Conservation (phyloP, 2,797 vertebrate genomes). For the Myripristis murdjan region DNA sequence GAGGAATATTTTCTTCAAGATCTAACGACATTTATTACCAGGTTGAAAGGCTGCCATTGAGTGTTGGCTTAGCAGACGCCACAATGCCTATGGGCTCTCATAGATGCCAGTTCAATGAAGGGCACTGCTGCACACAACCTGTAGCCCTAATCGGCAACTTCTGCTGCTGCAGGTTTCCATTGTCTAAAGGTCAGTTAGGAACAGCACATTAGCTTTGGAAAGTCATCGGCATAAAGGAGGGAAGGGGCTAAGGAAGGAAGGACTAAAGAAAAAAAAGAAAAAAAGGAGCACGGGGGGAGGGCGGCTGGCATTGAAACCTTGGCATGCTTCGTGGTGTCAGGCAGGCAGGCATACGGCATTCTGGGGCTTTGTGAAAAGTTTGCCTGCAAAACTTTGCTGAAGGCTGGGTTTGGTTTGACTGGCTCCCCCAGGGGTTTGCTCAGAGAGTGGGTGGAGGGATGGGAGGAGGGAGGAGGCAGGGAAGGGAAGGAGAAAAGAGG, state of each 20-base stretch:
- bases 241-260: slow-evolving; percentile 64
- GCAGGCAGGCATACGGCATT: slow-evolving; percentile 56
- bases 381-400: slow-evolving; percentile 75
- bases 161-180: slow-evolving; percentile 69
- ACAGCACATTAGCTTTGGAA: slow-evolving; percentile 61
- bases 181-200: slow-evolving; percentile 80
- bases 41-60: slow-evolving; percentile 43
- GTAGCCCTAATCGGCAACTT: slow-evolving; percentile 73
- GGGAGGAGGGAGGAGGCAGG: slow-evolving; percentile 20
- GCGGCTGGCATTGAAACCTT: slow-evolving; percentile 64
- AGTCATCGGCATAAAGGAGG: slow-evolving; percentile 63
- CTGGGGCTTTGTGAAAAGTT: slow-evolving; percentile 78
- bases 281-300: slow-evolving; percentile 53
- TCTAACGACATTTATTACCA: slow-evolving; percentile 43
- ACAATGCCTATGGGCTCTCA: slow-evolving; percentile 54
- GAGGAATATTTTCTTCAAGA: slow-evolving; percentile 52
- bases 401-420: slow-evolving; percentile 62
- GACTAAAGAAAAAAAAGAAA: slow-evolving; percentile 65
- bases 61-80: slow-evolving; percentile 61
- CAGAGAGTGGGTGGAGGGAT: slow-evolving; percentile 32
- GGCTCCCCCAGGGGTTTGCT: slow-evolving; percentile 60
- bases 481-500: slow-evolving; percentile 35
- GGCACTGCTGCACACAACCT: slow-evolving; percentile 62
- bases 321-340: slow-evolving; percentile 59
- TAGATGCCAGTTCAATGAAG: slow-evolving; percentile 57